These are phyloP conservation scores for Tipula vernalis DNA, from an alignment of 2,888 invertebrate genomes.

Conservation along the genomic window DNA sequence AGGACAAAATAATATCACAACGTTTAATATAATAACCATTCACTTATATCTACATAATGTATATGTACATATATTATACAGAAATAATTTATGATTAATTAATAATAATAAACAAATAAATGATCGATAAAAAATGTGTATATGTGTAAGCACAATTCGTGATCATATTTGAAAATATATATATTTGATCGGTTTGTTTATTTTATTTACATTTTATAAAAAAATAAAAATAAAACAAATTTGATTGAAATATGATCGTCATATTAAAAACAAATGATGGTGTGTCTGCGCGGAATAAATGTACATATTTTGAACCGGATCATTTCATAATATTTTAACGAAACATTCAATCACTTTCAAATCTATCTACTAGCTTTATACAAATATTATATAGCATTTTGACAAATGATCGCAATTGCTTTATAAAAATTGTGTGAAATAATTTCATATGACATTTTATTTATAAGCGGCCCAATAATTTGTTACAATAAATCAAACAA, in stretches of 20 bases:
- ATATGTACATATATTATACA: not conserved
- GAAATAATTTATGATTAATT: not conserved
- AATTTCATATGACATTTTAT: not conserved
- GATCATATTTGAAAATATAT: not conserved
- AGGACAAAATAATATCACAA: not conserved
- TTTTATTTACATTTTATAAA: not conserved
- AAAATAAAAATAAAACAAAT: not conserved
- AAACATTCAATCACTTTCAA: not conserved
- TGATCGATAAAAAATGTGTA: not conserved
- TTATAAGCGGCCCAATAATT: not conserved
- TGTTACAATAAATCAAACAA: not conserved
- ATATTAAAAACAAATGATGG: not conserved
- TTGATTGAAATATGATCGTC: conserved; percentile 4
- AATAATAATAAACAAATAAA: not conserved
- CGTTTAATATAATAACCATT: conserved; percentile 4
- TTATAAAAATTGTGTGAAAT: not conserved
- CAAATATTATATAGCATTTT: not conserved
- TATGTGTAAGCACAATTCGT: not conserved
- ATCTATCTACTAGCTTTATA: not conserved
- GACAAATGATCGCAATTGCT: not conserved
- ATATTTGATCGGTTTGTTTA: not conserved
- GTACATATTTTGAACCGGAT: not conserved
- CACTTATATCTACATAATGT: not conserved
- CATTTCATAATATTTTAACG: not conserved
- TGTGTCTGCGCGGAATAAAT: not conserved